Conservation (phyloP, 2,888 invertebrate genomes). For the Lumbricus terrestris region DNA sequence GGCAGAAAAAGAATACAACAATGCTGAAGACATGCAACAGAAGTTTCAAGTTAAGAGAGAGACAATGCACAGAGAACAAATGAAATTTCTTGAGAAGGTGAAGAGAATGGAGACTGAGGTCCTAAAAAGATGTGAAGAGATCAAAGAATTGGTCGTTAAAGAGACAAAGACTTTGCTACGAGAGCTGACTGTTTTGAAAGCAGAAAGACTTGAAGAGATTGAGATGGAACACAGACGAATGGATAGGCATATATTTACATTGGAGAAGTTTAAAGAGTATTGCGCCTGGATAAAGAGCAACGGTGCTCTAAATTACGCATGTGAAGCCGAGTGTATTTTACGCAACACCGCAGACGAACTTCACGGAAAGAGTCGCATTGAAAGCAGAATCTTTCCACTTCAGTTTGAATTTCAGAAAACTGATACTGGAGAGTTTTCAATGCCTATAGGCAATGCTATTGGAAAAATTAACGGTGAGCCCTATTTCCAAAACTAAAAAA, state of each 20-base stretch:
- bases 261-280: background rate
- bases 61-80: background rate
- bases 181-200: background rate
- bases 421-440: background rate
- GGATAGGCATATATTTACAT: background rate
- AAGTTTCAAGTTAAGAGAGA: background rate
- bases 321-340: background rate
- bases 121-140: background rate
- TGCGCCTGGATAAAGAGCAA: background rate
- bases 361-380: background rate
- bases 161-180: background rate
- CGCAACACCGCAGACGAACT: background rate
- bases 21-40: background rate
- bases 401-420: background rate
- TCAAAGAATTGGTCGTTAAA: background rate
- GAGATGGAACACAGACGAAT: background rate
- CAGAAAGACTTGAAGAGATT: background rate
- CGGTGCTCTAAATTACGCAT: background rate
- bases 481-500: background rate
- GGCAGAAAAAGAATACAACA: background rate
- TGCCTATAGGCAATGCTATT: background rate
- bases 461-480: background rate
- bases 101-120: slow-evolving; percentile 3
- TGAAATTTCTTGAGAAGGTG: background rate
- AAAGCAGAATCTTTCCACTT: background rate